These are phyloP conservation scores for Pangasius larnaudii DNA, from an alignment of 2,797 vertebrate genomes.

Conservation along the genomic window DNA sequence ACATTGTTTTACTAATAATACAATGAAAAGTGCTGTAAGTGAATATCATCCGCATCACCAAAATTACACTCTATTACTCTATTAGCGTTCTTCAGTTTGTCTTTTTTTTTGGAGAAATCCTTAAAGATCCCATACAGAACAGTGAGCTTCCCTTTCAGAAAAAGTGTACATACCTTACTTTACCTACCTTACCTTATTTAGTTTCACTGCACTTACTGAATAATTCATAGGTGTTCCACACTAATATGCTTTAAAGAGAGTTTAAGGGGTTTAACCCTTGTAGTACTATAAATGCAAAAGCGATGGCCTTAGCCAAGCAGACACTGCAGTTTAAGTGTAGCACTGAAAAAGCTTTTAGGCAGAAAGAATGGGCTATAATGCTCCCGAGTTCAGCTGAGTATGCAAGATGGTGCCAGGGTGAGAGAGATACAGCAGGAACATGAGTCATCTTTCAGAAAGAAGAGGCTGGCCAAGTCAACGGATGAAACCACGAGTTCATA, in stretches of 20 bases:
- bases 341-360: slow-evolving; percentile 26
- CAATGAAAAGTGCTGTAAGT: neutral
- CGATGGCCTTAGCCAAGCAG: neutral
- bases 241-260: neutral
- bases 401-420: neutral
- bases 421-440: neutral
- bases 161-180: neutral
- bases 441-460: slow-evolving; percentile 12
- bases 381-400: slow-evolving; percentile 21
- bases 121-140: neutral
- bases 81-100: neutral
- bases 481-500: slow-evolving; percentile 3
- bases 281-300: neutral
- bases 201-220: neutral
- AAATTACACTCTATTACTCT: neutral
- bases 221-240: neutral
- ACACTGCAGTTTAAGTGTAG: neutral
- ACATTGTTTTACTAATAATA: neutral
- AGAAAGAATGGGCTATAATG: slow-evolving; percentile 12
- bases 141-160: neutral
- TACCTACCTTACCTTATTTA: neutral
- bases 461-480: neutral
- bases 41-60: neutral
- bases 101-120: neutral
- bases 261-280: neutral